Conservation (phyloP, 2,888 invertebrate species). For the Polydrusus tereticollis region DNA sequence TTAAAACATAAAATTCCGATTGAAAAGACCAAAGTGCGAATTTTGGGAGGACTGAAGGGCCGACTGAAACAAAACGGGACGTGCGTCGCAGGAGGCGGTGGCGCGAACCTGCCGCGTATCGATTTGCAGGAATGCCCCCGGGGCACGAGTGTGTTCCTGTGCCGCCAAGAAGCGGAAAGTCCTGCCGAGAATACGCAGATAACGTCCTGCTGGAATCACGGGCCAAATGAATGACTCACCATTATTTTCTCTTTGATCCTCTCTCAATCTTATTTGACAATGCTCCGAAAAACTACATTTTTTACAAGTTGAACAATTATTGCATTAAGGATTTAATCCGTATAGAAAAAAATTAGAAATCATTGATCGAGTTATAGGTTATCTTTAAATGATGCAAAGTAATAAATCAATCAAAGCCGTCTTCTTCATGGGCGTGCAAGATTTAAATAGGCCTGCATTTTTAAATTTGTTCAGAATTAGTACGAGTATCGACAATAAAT, state of each 20-base stretch:
- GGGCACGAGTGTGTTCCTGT: slow-evolving; percentile 41
- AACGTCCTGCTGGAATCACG: slow-evolving; percentile 42
- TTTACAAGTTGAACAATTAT: too few species aligned
- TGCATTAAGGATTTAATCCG: too few species aligned
- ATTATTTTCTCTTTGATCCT: slow-evolving; percentile 24
- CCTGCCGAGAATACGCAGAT: slow-evolving; percentile 36
- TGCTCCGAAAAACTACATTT: too few species aligned
- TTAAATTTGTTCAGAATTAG: too few species aligned
- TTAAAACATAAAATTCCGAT: slow-evolving; percentile 37
- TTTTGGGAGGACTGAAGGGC: slow-evolving; percentile 14
- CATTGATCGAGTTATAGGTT: too few species aligned
- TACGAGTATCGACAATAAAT: too few species aligned
- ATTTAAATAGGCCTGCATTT: too few species aligned
- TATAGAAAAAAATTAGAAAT: too few species aligned
- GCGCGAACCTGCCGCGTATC: slow-evolving; percentile 46
- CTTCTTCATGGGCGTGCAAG: too few species aligned
- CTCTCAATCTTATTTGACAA: slow-evolving; percentile 5
- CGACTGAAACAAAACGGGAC: slow-evolving; percentile 28
- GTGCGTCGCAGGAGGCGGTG: slow-evolving; percentile 31
- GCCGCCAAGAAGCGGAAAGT: slow-evolving; percentile 36
- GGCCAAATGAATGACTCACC: slow-evolving; percentile 41
- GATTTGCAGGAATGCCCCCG: slow-evolving; percentile 45
- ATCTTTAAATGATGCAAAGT: too few species aligned
- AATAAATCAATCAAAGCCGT: too few species aligned
- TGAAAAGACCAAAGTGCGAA: slow-evolving; percentile 40